These are phyloP conservation scores for Cantharis nigra DNA, from an alignment of 2,888 invertebrate genomes.

Conservation along the genomic window DNA sequence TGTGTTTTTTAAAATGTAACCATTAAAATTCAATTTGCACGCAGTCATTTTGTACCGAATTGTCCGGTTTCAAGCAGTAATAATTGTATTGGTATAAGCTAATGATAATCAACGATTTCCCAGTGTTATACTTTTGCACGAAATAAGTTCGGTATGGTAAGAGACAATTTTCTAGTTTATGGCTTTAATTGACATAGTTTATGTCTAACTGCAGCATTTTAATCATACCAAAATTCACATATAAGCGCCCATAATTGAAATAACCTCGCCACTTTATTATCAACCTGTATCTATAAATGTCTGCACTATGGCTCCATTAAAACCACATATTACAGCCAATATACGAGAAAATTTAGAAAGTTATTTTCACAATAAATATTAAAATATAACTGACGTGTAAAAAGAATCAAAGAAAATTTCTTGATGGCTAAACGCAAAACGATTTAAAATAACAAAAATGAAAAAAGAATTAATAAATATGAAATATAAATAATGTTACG, in stretches of 20 bases:
- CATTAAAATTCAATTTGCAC: no score
- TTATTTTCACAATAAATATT: not conserved
- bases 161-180: no score
- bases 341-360: not conserved
- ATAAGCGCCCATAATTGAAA: not conserved
- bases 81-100: no score
- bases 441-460: not conserved
- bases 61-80: no score
- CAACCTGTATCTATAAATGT: not conserved
- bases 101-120: no score
- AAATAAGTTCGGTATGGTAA: no score
- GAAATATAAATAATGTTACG: not conserved
- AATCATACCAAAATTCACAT: not conserved
- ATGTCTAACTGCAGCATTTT: not conserved
- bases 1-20: no score
- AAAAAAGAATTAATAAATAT: not conserved
- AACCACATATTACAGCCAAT: not conserved
- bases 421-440: not conserved
- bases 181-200: not conserved
- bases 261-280: not conserved
- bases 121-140: no score
- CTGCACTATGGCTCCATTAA: not conserved
- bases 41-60: no score
- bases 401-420: not conserved
- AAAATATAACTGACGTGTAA: not conserved